phyloP scores from a whole-genome alignment of 2,797 vertebrate species.

The Hyperoplus immaculatus region DNA sequence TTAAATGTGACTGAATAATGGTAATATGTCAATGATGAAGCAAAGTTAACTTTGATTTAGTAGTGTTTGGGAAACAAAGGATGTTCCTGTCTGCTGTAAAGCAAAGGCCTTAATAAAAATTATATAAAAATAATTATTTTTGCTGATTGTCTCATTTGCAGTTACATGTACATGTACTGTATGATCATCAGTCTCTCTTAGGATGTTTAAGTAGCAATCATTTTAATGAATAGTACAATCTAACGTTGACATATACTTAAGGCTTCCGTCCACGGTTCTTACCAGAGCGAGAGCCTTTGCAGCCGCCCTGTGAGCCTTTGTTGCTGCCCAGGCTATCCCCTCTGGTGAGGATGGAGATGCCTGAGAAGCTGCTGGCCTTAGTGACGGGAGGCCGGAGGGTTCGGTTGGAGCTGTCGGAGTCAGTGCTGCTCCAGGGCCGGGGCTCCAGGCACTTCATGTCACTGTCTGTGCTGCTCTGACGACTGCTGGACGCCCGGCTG shows the following conservation, averaged over 20 bases:
- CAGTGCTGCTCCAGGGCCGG: slow-evolving; percentile 98
- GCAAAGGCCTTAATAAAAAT: no score
- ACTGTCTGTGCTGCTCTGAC: slow-evolving; percentile 98
- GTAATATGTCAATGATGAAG: no score
- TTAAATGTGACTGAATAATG: no score
- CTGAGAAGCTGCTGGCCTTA: slow-evolving; percentile 99
- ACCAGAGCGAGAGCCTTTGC: slow-evolving; percentile 88
- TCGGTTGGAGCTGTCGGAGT: slow-evolving; percentile 95
- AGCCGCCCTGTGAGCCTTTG: slow-evolving; percentile 89
- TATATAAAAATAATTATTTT: no score
- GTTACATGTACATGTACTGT: no score
- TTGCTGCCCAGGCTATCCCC: slow-evolving; percentile 96
- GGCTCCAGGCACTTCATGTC: slow-evolving; percentile 97
- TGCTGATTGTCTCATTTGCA: no score
- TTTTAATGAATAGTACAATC: neutral
- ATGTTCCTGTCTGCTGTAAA: no score
- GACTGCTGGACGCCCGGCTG: slow-evolving; percentile 93
- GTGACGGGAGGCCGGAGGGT: slow-evolving; percentile 95
- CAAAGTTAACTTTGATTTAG: no score
- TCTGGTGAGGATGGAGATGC: slow-evolving; percentile 97
- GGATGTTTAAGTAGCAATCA: neutral
- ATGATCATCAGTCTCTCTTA: neutral
- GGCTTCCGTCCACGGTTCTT: slow-evolving; percentile 31
- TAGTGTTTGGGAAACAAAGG: no score
- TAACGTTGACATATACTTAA: neutral